phyloP scores from a whole-genome alignment of 2,113 vertebrate genomes.

The Erinaceus europaeus region DNA sequence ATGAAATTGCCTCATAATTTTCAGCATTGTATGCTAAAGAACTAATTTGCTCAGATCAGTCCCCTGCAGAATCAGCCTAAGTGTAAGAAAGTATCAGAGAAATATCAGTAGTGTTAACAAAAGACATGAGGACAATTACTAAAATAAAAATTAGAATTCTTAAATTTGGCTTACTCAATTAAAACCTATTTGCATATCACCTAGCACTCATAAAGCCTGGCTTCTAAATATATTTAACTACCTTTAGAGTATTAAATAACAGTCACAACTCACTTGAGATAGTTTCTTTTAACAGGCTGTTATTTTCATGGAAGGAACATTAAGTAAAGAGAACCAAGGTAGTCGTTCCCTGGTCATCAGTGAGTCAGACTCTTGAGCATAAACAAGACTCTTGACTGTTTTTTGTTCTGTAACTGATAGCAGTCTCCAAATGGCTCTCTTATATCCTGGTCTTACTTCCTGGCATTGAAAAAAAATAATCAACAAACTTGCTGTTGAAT shows the following conservation, averaged over 20 bases:
- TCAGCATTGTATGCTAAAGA: background rate
- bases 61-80: background rate
- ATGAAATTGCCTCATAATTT: constrained; percentile 5
- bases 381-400: background rate
- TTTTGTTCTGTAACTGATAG: background rate
- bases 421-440: background rate
- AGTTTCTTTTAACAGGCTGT: background rate
- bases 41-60: background rate
- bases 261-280: background rate
- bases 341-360: too few species aligned
- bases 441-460: constrained; percentile 43
- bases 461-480: background rate
- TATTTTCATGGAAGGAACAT: background rate
- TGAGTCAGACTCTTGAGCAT: background rate
- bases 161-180: background rate
- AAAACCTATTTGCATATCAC: background rate
- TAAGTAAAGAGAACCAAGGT: background rate
- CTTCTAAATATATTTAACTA: constrained; percentile 27
- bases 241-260: constrained; percentile 16
- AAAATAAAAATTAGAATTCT: constrained; percentile 16
- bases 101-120: background rate
- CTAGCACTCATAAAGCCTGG: background rate
- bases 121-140: background rate
- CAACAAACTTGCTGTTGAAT: background rate
- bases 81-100: background rate